These are phyloP conservation scores for Rosalia funebris DNA, from an alignment of 2,888 invertebrate species.

Conservation along the genomic window DNA sequence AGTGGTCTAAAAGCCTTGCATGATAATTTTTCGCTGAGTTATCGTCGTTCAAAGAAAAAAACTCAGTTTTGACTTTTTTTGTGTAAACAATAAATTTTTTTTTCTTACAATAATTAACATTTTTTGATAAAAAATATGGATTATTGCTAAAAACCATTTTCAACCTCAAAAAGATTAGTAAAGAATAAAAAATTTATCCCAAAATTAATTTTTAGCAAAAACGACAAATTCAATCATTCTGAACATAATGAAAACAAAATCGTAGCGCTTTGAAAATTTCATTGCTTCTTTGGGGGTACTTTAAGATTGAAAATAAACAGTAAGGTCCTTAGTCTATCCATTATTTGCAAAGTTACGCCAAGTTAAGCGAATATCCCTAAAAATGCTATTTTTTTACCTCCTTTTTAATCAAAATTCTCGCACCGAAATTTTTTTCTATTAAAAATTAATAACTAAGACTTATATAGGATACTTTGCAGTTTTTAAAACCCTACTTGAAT, in stretches of 20 bases:
- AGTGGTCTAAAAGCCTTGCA: neutral
- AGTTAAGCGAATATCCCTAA: neutral
- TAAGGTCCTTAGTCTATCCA: neutral
- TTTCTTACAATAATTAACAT: too few relatives aligned
- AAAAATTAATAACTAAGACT: neutral
- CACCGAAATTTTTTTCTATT: neutral
- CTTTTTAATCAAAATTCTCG: neutral
- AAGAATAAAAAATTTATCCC: too few relatives aligned
- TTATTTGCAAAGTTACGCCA: neutral
- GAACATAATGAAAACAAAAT: neutral
- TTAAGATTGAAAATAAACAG: neutral
- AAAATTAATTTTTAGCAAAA: too few relatives aligned
- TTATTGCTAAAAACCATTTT: too few relatives aligned
- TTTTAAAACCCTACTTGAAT: neutral
- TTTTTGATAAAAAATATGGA: too few relatives aligned
- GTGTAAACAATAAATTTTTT: too few relatives aligned
- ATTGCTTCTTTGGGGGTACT: neutral
- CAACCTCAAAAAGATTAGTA: too few relatives aligned
- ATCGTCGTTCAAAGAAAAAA: neutral
- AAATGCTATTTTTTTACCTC: neutral
- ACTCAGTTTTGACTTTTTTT: neutral
- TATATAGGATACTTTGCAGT: neutral
- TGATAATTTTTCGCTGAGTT: neutral
- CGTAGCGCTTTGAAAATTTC: neutral
- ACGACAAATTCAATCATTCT: neutral